These are phyloP conservation scores for Nephrotoma flavescens DNA, from an alignment of 2,888 invertebrate species.

Conservation along the genomic window DNA sequence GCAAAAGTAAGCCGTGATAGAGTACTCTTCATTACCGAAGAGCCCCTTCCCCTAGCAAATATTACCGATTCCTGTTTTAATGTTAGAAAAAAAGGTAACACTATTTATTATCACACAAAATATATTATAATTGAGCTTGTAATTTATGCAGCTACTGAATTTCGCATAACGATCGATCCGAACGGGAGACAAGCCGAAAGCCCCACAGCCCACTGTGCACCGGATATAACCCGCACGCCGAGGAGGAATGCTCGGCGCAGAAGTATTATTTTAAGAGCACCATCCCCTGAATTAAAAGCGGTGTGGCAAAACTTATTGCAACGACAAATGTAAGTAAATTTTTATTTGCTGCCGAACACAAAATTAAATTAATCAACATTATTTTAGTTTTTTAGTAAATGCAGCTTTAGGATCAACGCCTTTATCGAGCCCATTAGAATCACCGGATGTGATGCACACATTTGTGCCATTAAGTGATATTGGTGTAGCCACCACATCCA, in stretches of 20 bases:
- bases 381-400: slow-evolving; percentile 65
- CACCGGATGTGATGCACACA: slow-evolving; percentile 47
- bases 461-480: slow-evolving; percentile 30
- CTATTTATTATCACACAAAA: background rate
- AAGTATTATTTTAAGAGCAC: slow-evolving; percentile 61
- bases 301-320: slow-evolving; percentile 83
- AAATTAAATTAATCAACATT: background rate
- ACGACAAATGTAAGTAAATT: slow-evolving; percentile 63
- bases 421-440: slow-evolving; percentile 69
- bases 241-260: slow-evolving; percentile 49
- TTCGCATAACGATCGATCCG: slow-evolving; percentile 60
- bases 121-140: background rate
- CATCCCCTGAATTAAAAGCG: slow-evolving; percentile 70
- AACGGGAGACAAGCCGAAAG: slow-evolving; percentile 48
- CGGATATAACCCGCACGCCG: slow-evolving; percentile 43
- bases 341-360: background rate
- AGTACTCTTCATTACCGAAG: slow-evolving; percentile 76
- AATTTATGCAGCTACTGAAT: slow-evolving; percentile 55
- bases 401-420: slow-evolving; percentile 64
- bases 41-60: slow-evolving; percentile 61
- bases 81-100: slow-evolving; percentile 64
- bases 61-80: slow-evolving; percentile 75
- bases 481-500: slow-evolving; percentile 29
- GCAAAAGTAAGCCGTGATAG: slow-evolving; percentile 75
- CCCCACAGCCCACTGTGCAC: slow-evolving; percentile 59